These are phyloP conservation scores for Cataglyphis livida DNA, from an alignment of 2,888 invertebrate species.

Conservation along the genomic window DNA sequence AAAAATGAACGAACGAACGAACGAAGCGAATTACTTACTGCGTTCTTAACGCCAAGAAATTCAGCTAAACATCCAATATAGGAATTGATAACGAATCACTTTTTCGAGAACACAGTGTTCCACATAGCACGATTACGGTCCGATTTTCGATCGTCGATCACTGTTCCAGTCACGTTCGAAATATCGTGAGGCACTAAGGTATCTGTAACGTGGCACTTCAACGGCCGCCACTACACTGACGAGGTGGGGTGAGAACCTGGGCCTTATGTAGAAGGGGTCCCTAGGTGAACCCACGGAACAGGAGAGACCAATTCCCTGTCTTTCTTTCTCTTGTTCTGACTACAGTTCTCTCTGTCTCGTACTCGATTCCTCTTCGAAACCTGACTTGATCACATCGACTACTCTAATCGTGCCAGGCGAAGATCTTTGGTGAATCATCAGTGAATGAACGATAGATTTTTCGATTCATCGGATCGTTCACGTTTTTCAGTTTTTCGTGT, in stretches of 20 bases:
- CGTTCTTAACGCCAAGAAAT: conserved; percentile 45
- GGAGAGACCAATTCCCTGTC: conserved; percentile 68
- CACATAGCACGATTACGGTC: conserved; percentile 59
- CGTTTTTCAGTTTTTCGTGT: background rate
- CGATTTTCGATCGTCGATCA: conserved; percentile 7
- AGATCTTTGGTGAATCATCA: conserved; percentile 35
- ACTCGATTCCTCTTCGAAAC: conserved; percentile 53
- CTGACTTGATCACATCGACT: conserved; percentile 72
- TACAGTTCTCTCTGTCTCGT: conserved; percentile 44
- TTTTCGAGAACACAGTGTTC: conserved; percentile 56
- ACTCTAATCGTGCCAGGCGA: conserved; percentile 68
- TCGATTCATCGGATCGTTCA: background rate
- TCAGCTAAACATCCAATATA: conserved; percentile 69
- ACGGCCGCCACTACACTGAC: conserved; percentile 82
- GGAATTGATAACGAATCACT: conserved; percentile 59
- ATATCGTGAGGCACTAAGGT: conserved; percentile 54
- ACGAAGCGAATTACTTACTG: conserved; percentile 67
- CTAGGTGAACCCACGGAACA: conserved; percentile 73
- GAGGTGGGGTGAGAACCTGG: conserved; percentile 77
- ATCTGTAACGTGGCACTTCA: conserved; percentile 72
- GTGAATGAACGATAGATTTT: conserved; percentile 18
- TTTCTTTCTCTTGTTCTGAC: conserved; percentile 46
- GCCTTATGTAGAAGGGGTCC: conserved; percentile 83
- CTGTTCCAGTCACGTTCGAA: conserved; percentile 30
- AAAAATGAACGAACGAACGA: background rate